These are phyloP conservation scores for Neopipo cinnamomea DNA, from an alignment of 2,113 vertebrate species.

Conservation along the genomic window DNA sequence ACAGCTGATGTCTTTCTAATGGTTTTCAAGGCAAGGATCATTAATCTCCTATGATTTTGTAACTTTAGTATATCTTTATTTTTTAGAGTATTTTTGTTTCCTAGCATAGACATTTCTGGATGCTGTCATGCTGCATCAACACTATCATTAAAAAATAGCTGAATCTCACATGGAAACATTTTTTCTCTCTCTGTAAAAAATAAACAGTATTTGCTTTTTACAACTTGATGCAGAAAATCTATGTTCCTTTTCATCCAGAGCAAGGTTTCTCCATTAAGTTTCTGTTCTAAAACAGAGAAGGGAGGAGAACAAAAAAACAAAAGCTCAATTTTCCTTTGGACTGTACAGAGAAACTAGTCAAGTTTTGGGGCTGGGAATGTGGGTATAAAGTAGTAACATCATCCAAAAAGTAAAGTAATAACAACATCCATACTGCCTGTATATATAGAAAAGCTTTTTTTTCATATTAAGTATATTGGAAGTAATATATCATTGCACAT, in stretches of 20 bases:
- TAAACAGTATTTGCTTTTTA: not conserved
- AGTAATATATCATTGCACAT: not conserved
- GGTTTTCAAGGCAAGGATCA: not conserved
- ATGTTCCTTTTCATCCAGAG: not conserved
- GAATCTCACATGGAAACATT: not conserved
- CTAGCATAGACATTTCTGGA: not conserved
- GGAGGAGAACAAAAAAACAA: not conserved
- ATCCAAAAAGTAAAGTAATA: not conserved
- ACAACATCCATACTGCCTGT: not conserved
- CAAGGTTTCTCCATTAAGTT: not conserved
- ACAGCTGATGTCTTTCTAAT: not conserved
- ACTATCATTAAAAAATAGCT: not conserved
- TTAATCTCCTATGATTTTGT: not conserved
- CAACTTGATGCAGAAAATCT: not conserved
- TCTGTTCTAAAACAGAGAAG: not conserved
- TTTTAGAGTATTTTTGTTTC: not conserved
- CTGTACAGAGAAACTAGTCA: not conserved
- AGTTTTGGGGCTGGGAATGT: not conserved
- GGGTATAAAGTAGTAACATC: not conserved
- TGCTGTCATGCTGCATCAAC: not conserved
- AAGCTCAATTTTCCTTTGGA: not conserved
- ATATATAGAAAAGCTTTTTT: not conserved
- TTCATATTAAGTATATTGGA: not conserved
- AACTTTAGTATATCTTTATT: not conserved
- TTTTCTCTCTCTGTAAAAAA: not conserved